Conservation (phyloP, 2,888 invertebrate species). For the Drosophila planitibia region DNA sequence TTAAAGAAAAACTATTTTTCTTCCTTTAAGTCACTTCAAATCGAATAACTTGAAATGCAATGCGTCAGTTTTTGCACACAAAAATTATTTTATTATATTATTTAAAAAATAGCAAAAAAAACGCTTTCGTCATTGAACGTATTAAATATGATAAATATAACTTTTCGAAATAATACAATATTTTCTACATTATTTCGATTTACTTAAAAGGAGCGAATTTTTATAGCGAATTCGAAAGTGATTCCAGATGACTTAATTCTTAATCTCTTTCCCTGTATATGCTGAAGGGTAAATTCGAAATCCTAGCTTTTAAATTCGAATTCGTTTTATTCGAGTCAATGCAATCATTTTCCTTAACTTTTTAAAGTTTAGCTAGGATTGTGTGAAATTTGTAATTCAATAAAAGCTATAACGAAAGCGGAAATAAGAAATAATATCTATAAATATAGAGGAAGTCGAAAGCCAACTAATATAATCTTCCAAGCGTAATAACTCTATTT, state of each 20-base stretch:
- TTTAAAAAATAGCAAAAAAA: background rate
- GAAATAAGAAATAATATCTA: background rate
- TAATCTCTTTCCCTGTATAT: background rate
- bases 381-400: background rate
- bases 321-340: background rate
- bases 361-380: background rate
- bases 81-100: background rate
- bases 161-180: background rate
- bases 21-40: background rate
- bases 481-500: too few relatives aligned
- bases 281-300: background rate
- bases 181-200: background rate
- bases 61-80: background rate
- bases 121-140: accelerated
- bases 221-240: too few relatives aligned
- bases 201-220: background rate
- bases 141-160: background rate
- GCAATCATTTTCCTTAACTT: background rate
- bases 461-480: background rate
- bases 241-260: background rate
- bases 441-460: background rate
- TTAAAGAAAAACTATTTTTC: background rate
- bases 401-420: background rate
- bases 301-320: background rate
- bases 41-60: background rate